Evolutionary conservation across 1,140 invertebrate genomes (phyloP).

Genomic region (Phthorimaea operculella): DNA sequence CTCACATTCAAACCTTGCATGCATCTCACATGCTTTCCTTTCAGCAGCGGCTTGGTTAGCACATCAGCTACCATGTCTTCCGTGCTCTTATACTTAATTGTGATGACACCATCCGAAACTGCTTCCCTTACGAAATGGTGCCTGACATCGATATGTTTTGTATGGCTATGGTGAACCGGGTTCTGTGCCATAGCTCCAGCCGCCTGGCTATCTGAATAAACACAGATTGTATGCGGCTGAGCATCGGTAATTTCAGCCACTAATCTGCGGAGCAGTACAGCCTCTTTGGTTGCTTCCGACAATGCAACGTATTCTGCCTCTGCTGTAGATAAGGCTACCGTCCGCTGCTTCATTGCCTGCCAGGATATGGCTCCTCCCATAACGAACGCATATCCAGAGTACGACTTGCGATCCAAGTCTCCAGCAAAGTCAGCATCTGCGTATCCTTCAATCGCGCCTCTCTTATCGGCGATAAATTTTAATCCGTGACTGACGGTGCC

Average conservation of each 20-base stretch:
- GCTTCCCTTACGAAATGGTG: neutral
- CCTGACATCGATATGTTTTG: neutral
- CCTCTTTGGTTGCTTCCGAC: neutral
- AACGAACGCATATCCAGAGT: neutral
- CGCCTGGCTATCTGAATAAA: neutral
- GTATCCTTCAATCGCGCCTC: neutral
- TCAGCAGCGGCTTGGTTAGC: neutral
- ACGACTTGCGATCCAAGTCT: neutral
- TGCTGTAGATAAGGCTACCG: neutral
- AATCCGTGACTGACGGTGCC: neutral
- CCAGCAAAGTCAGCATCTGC: neutral
- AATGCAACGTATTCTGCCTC: neutral
- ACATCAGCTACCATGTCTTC: neutral
- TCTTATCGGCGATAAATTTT: neutral
- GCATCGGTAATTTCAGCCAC: neutral
- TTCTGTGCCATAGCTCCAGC: neutral
- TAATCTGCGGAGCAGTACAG: neutral
- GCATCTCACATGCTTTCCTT: neutral
- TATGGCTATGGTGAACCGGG: neutral
- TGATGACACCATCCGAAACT: neutral
- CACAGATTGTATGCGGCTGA: neutral
- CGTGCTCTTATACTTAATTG: neutral
- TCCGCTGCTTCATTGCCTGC: neutral
- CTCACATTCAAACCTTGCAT: neutral
- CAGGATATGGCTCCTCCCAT: conserved; percentile 1